phyloP scores from a whole-genome alignment of 30 jellyfish, hydroid and myxozoan species.

The Cassiopea andromeda region DNA sequence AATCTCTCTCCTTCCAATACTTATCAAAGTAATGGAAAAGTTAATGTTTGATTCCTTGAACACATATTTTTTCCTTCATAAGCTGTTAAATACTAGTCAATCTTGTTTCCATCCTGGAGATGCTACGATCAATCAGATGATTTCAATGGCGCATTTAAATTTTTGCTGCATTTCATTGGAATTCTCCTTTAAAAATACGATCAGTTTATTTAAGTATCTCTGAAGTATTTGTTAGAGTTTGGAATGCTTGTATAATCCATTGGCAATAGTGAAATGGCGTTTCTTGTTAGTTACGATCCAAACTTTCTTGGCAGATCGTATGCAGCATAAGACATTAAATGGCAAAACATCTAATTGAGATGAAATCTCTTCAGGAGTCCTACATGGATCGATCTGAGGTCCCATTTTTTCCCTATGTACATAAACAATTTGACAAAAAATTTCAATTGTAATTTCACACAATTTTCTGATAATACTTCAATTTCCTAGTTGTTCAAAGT shows the following conservation, averaged over 20 bases:
- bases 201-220: not conserved
- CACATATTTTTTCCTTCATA: not conserved
- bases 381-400: slow-evolving; percentile 1
- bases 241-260: not conserved
- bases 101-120: slow-evolving; percentile 11
- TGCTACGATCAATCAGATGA: slow-evolving; percentile 1
- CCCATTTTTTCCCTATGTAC: slow-evolving; percentile 1
- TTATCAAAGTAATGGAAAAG: not conserved
- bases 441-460: not conserved
- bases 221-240: not conserved
- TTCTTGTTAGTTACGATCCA: not conserved
- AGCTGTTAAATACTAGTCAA: not conserved
- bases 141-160: slow-evolving; percentile 2
- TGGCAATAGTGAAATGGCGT: not conserved
- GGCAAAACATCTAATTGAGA: slow-evolving; percentile 5
- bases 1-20: slow-evolving; percentile 9
- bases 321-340: not conserved
- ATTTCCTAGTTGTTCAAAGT: no score
- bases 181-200: not conserved
- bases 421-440: not conserved
- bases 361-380: not conserved
- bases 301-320: not conserved
- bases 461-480: no score
- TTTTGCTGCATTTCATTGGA: not conserved
- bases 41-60: not conserved